phyloP scores from a whole-genome alignment of 2,113 vertebrate species.

The Ginglymostoma cirratum region DNA sequence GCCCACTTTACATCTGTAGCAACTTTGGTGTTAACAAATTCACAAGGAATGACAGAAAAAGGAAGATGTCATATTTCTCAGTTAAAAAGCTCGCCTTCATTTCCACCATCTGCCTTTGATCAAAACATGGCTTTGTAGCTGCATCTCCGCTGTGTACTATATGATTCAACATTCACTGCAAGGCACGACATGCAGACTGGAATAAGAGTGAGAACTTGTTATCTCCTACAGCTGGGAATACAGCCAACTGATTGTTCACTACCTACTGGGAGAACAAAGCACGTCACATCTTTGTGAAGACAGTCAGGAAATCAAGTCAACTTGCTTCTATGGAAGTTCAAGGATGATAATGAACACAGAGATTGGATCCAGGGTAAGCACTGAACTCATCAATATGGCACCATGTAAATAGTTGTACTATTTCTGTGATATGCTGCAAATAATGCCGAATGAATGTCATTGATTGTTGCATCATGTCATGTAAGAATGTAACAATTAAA shows the following conservation, averaged over 20 bases:
- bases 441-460: not conserved
- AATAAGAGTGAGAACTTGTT: not conserved
- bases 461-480: not conserved
- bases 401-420: not conserved
- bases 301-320: not conserved
- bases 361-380: not conserved
- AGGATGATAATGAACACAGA: not conserved
- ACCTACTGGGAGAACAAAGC: not conserved
- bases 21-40: not conserved
- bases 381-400: not conserved
- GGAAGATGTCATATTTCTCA: not conserved
- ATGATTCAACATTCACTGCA: not conserved
- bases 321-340: not conserved
- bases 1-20: not conserved
- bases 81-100: not conserved
- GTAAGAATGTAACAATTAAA: not conserved
- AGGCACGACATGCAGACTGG: not conserved
- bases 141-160: not conserved
- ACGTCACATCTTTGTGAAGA: not conserved
- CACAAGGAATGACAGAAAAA: not conserved
- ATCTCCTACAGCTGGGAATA: not conserved
- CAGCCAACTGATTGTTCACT: not conserved
- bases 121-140: not conserved
- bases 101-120: not conserved
- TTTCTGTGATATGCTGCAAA: not conserved